These are phyloP conservation scores for Nipponacmea schrenckii DNA, from an alignment of 2,888 invertebrate species.

Conservation along the genomic window DNA sequence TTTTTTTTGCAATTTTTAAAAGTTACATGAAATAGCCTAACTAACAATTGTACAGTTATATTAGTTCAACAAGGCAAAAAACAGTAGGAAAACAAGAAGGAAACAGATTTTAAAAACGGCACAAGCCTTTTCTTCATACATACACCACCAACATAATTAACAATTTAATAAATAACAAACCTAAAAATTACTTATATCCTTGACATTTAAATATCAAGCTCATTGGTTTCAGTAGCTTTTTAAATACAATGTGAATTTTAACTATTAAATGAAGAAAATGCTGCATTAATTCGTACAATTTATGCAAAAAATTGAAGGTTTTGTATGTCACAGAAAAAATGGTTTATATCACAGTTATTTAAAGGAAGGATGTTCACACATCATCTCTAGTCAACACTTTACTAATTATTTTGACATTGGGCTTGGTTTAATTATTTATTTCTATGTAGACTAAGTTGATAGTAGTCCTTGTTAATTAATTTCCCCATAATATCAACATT, in stretches of 20 bases:
- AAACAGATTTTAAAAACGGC: slow-evolving; percentile 4
- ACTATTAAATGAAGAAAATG: background rate
- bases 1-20: no score
- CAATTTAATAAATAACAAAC: background rate
- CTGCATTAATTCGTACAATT: slow-evolving; percentile 6
- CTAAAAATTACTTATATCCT: no score
- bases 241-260: no score
- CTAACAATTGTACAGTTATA: no score
- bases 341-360: background rate
- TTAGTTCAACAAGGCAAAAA: background rate
- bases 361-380: slow-evolving; percentile 1
- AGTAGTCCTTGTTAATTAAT: no score
- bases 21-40: no score
- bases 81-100: slow-evolving; percentile 6
- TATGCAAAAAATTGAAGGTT: slow-evolving; percentile 5
- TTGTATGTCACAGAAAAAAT: slow-evolving; percentile 2
- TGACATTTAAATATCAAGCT: no score
- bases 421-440: background rate
- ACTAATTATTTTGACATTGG: slow-evolving; percentile 5
- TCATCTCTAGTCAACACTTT: background rate
- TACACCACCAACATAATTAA: slow-evolving; percentile 7
- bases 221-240: no score
- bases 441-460: no score
- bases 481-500: no score
- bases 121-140: slow-evolving; percentile 9